phyloP scores from a whole-genome alignment of 2,113 vertebrate species.

The Accipiter virgatus region DNA sequence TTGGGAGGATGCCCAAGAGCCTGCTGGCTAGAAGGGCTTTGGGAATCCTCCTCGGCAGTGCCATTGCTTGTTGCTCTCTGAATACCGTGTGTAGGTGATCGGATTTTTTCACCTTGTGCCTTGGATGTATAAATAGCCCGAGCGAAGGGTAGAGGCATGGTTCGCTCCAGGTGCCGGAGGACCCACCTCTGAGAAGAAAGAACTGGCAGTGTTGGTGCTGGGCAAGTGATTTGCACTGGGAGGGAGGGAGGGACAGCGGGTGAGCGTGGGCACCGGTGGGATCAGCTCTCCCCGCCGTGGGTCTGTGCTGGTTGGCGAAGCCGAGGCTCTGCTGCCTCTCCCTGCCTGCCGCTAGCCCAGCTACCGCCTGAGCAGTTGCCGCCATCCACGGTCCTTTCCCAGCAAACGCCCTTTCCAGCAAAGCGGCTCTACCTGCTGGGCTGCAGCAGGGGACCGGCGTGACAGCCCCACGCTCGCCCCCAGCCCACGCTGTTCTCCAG shows the following conservation, averaged over 20 bases:
- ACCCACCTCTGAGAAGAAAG: background rate
- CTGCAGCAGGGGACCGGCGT: background rate
- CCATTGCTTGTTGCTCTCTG: background rate
- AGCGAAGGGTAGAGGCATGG: background rate
- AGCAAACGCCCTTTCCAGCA: background rate
- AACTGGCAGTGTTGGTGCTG: background rate
- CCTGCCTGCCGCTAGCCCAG: background rate
- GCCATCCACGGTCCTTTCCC: background rate
- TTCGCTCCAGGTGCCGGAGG: background rate
- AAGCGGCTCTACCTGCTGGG: background rate
- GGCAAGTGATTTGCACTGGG: background rate
- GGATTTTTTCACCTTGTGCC: slow-evolving; percentile 25
- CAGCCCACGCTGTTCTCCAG: background rate
- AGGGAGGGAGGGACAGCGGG: background rate
- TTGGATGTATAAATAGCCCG: background rate
- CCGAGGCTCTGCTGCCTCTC: background rate
- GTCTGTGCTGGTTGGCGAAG: background rate
- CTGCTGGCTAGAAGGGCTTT: background rate
- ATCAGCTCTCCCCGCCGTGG: background rate
- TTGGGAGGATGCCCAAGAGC: background rate
- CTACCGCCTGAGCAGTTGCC: background rate
- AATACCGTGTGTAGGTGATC: background rate
- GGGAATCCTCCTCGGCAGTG: background rate
- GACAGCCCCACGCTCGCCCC: background rate
- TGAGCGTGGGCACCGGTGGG: background rate